Base-by-base conservation (phyloP, 2,888 invertebrate species). In the Torymus aiolomorphi region DNA sequence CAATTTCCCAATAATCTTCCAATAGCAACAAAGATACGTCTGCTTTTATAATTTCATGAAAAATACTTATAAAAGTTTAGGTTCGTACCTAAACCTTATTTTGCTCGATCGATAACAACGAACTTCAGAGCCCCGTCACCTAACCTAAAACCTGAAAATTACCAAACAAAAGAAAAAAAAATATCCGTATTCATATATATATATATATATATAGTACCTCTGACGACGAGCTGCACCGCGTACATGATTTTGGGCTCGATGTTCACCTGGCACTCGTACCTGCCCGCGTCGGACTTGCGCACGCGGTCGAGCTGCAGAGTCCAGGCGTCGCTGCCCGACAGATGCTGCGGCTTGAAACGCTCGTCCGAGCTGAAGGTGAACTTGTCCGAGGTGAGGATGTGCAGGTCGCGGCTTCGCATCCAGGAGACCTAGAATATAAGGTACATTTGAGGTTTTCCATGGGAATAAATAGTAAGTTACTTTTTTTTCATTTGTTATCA, bases 241-340 rank as follows among this genome's bases (percentile, higher is more conserved):
- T 93, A 92, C 91, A 94, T 95, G 91, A 94, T 93, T 89, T 95
- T 95, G 57, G 95, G 95, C 86, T 95, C 95, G 0, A 94, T 94
- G 91, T 95, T 95, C 86, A 95, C 93, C 91, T 95, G 95, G 87
- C 95, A 95, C 91, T 95, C 95, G 91, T 95, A 95, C 83, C 92
- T 92, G 82, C 95, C 95, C 2, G 93, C 91, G 90, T 95, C 95
- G 24, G 91, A 86, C 73, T 90, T 87, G 80, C 92, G 92, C 80
- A 93, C 92, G n/a, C 92, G 92, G 84, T 92, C 92, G 83, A 95
- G 92, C 85, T 92, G 91, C 84, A 95, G 91, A 78, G 93, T 92
- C 92, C 93, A 93, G 81, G 92, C 92, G 79, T 92, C 92, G 81
- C 91, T 91, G 69, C 90, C 91, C 42, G 90, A 89, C 65, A 91